Evolutionary conservation across 2,888 invertebrate species (phyloP).

Genomic region (Dolichopus griseipennis): DNA sequence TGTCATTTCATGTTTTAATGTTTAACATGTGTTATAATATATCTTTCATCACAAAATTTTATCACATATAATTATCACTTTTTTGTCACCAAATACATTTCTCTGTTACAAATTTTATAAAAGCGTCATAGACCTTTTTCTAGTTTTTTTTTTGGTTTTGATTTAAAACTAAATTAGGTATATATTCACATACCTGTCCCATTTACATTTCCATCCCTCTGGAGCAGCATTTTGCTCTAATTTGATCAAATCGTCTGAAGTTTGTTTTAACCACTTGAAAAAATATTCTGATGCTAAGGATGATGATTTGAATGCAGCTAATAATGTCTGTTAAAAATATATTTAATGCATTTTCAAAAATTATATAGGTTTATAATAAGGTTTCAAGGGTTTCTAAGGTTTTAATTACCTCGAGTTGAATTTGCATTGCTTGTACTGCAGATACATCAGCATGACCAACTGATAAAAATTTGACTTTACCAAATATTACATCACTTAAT

Average conservation of each 20-base stretch:
- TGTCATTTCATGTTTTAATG: too few relatives aligned
- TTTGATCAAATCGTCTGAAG: slow-evolving; percentile 51
- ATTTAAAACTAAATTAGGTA: neutral
- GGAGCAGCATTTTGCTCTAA: slow-evolving; percentile 59
- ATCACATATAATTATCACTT: neutral
- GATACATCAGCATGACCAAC: slow-evolving; percentile 49
- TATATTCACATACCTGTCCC: slow-evolving; percentile 58
- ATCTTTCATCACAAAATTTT: neutral
- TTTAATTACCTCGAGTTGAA: slow-evolving; percentile 50
- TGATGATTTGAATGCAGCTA: slow-evolving; percentile 53
- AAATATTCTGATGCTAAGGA: slow-evolving; percentile 52
- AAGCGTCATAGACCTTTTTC: too few relatives aligned
- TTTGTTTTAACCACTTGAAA: slow-evolving; percentile 51
- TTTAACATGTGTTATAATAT: neutral
- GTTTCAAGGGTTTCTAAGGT: neutral
- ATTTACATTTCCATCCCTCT: slow-evolving; percentile 59
- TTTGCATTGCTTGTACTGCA: slow-evolving; percentile 52
- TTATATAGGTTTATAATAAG: neutral
- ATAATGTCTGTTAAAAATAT: slow-evolving; percentile 49
- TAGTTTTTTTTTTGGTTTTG: neutral
- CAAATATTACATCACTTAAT: slow-evolving; percentile 45
- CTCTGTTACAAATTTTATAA: too few relatives aligned
- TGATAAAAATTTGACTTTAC: slow-evolving; percentile 51
- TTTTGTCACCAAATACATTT: neutral
- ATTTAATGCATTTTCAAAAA: too few relatives aligned